Evolutionary conservation across 2,888 invertebrate species (phyloP).

Genomic region (Lasioglossum leucozonium): DNA sequence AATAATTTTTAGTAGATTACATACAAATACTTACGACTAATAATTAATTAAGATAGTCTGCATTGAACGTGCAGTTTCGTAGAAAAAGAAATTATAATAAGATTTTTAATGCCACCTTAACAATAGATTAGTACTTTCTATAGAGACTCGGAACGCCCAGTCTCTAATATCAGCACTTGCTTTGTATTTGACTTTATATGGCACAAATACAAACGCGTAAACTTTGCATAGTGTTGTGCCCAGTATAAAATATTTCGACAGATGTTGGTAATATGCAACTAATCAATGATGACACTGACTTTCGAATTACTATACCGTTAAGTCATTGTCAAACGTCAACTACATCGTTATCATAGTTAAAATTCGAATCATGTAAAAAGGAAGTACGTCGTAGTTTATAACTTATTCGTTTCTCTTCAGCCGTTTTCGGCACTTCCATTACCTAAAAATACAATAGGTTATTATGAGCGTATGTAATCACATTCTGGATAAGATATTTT

Average conservation of each 20-base stretch:
- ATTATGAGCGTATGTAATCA: background rate
- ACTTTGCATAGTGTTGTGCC: slow-evolving; percentile 39
- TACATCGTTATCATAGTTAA: slow-evolving; percentile 83
- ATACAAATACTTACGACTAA: slow-evolving; percentile 46
- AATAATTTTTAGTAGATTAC: slow-evolving; percentile 39
- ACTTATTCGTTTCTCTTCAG: slow-evolving; percentile 79
- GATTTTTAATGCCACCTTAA: slow-evolving; percentile 64
- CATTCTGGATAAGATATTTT: background rate
- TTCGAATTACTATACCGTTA: slow-evolving; percentile 44
- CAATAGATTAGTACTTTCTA: slow-evolving; percentile 62
- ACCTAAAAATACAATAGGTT: slow-evolving; percentile 71
- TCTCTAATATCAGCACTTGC: slow-evolving; percentile 51
- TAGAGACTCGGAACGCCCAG: slow-evolving; percentile 60
- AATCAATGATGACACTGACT: slow-evolving; percentile 46
- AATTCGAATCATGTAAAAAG: slow-evolving; percentile 83
- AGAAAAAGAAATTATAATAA: slow-evolving; percentile 57
- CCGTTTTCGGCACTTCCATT: slow-evolving; percentile 83
- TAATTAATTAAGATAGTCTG: slow-evolving; percentile 53
- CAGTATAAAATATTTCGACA: slow-evolving; percentile 51
- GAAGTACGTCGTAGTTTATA: slow-evolving; percentile 83
- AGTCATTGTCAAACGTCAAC: slow-evolving; percentile 80
- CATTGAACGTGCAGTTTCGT: slow-evolving; percentile 34
- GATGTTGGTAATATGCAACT: slow-evolving; percentile 27
- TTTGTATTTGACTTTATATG: slow-evolving; percentile 50
- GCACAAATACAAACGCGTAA: slow-evolving; percentile 51